Evolutionary conservation across 2,888 invertebrate genomes (phyloP), one percentile per base, ranked within the genome.

Genomic region (Megaustenia siamemsis): DNA sequence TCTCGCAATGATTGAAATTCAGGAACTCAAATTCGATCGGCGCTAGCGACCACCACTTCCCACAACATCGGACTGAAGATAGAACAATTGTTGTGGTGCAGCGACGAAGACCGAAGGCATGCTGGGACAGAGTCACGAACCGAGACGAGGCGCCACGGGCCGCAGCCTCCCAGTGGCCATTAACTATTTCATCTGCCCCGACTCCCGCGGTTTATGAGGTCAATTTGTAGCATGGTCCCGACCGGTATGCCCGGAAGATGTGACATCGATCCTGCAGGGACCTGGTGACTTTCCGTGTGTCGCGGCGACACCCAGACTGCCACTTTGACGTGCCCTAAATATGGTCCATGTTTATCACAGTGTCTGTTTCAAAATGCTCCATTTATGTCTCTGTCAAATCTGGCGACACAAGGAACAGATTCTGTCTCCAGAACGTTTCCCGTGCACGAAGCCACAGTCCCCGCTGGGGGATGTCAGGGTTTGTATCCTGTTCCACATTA

Each of bases 291-390:
- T 38, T 35, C 38, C 21, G 24, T 4, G 40, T 24, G 40, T 6
- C 40, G 69, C 40, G 69, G 69, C 69, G 69, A 69, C 69, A 38
- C 4, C 38, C n/a, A 24, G 69, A 21, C 69, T 69, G 8, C 69
- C 1, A 1, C 8, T 8, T 18, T 69, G 69, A 69, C 69, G 40
- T 5, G 38, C 28, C 69, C 40, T 38, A 69, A 40, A 40, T 69
- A 69, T 40, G 40, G 18, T 8, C 18, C 24, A 69, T 69, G 69
- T 69, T 38, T 69, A 69, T 69, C 69, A 40, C 69, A 40, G 40
- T 69, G 40, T 24, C 69, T 69, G 38, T 24, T 40, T 21, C 40
- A 1, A 69, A 21, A 24, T 12, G 40, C 24, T 24, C 69, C 69
- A 49, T 69, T 69, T 69, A 40, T 40, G 38, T 35, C 5, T 40